Evolutionary conservation across 2,113 vertebrate species (phyloP).

Genomic region (Phaethornis superciliosus): DNA sequence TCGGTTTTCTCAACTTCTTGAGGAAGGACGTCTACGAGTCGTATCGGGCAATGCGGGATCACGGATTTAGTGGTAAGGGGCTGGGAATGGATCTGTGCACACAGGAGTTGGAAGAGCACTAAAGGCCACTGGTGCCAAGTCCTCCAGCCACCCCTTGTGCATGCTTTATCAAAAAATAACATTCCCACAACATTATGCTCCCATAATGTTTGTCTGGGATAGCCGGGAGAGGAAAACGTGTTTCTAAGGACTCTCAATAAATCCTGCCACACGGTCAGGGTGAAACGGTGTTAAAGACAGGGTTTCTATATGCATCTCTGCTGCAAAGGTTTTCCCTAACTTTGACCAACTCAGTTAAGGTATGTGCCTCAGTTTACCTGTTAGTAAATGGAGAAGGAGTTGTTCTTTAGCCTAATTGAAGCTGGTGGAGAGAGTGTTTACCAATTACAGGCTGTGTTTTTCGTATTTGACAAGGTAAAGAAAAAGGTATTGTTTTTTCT

Average conservation of each 20-base stretch:
- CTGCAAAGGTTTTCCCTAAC: not conserved
- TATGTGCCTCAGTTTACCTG: not conserved
- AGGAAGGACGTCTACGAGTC: slow-evolving; percentile 76
- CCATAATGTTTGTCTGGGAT: not conserved
- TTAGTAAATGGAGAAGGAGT: not conserved
- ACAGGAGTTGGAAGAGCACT: not conserved
- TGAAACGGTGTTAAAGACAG: not conserved
- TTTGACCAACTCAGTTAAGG: not conserved
- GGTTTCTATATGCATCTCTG: not conserved
- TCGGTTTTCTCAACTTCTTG: slow-evolving; percentile 85
- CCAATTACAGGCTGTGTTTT: not conserved
- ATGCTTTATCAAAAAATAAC: not conserved
- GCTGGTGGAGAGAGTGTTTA: not conserved
- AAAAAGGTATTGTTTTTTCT: not conserved
- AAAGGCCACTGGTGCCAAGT: not conserved
- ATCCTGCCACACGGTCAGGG: not conserved
- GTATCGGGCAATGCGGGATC: slow-evolving; percentile 66
- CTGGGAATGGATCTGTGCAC: not conserved
- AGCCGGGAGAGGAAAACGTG: not conserved
- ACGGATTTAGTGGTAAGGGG: slow-evolving; percentile 64
- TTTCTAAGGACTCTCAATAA: not conserved
- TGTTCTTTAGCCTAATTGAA: not conserved
- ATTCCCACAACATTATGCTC: not conserved
- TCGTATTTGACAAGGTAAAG: not conserved
- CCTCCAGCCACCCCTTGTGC: not conserved